Evolutionary conservation across 2,797 vertebrate species (phyloP), one percentile per base, ranked within the genome.

Genomic region (Paguma larvata): DNA sequence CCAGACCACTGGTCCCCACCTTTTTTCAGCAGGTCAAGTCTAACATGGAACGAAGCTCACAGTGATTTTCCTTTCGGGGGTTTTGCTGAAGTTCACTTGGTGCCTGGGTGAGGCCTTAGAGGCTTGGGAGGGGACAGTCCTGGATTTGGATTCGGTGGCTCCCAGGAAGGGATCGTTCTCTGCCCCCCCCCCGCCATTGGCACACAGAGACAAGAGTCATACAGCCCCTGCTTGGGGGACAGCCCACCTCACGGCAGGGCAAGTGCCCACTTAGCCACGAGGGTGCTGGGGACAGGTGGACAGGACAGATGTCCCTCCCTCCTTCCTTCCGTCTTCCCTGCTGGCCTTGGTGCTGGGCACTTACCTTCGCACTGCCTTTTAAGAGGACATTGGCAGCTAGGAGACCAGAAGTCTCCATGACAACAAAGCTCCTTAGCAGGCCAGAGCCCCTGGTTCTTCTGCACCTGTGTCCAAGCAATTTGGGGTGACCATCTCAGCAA

Each of bases 381-480:
- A 92, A 62, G 85, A 98, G 98, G 98, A 98, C 94, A 97, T 97
- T 98, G 97, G 98, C 98, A 98, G 98, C 98, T 98, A 98, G 98
- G 98, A 98, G 97, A 99, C 98, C 97, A 97, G 98, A 88, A 67
- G 98, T 98, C 98, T 91, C 98, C 98, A 98, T 98, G 98, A 98
- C 95, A 98, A 98, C 98, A 97, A 97, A 98, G 96, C 98, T 98
- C 98, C 97, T 98, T 98, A 90, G 97, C 98, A 98, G 98, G 85
- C 96, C 97, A 97, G 98, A 97, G 98, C 96, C 97, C 98, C 98
- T 97, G 72, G 93, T 89, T 97, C 98, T 97, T 95, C 97, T 96
- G 91, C 92, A 95, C 92, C 96, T 95, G 96, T 96, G 97, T 98
- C 96, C 2, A 1, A 97, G 97, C 95, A 95, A 93, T 98, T 98